Conservation (phyloP, 1,140 invertebrate species). For the Leucophenga varia region DNA sequence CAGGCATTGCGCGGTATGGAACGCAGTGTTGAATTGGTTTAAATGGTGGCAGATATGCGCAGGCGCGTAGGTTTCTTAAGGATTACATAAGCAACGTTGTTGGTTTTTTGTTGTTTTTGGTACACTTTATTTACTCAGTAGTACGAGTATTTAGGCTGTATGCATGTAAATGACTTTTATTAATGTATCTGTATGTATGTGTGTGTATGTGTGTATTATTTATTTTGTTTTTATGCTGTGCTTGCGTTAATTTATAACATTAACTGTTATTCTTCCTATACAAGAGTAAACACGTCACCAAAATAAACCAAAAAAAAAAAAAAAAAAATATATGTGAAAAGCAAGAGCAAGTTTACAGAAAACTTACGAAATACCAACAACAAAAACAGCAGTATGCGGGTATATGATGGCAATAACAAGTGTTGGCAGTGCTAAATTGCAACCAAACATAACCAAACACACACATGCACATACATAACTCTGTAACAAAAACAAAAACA, state of each 20-base stretch:
- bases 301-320: slow-evolving; percentile 8
- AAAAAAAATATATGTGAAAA: slow-evolving; percentile 29
- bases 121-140: too few relatives aligned
- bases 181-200: too few relatives aligned
- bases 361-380: slow-evolving; percentile 25
- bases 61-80: slow-evolving; percentile 43
- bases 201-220: too few relatives aligned
- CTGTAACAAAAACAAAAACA: too few relatives aligned
- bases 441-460: neutral
- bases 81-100: slow-evolving; percentile 44
- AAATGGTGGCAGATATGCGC: slow-evolving; percentile 28
- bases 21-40: too few relatives aligned
- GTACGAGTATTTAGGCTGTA: too few relatives aligned
- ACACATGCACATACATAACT: slow-evolving; percentile 2
- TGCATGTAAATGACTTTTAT: too few relatives aligned
- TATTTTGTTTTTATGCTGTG: slow-evolving; percentile 23
- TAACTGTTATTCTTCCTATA: slow-evolving; percentile 13
- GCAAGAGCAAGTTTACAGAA: slow-evolving; percentile 6
- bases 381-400: too few relatives aligned
- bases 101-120: slow-evolving; percentile 11
- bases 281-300: slow-evolving; percentile 7
- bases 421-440: too few relatives aligned
- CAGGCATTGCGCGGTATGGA: too few relatives aligned
- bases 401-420: too few relatives aligned
- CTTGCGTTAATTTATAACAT: slow-evolving; percentile 40